These are phyloP conservation scores for Drosophila tristis DNA, from an alignment of 1,140 invertebrate genomes.

Conservation along the genomic window DNA sequence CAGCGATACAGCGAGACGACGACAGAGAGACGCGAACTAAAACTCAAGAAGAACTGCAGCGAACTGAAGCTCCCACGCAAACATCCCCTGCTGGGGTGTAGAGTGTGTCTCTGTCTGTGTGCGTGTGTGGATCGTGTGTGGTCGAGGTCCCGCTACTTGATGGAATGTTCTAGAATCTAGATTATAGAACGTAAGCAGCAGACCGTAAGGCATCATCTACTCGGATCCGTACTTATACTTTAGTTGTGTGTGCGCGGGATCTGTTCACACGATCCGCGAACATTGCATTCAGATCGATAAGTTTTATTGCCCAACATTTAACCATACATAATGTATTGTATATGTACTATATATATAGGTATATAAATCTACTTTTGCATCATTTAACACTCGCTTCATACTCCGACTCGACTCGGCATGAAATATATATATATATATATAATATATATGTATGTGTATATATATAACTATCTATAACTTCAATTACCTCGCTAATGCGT, in stretches of 20 bases:
- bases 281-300: conserved; percentile 54
- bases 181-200: conserved; percentile 25
- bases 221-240: too few species aligned
- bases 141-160: conserved; percentile 14
- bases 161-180: conserved; percentile 3
- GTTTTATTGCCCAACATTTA: conserved; percentile 78
- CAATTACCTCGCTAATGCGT: conserved; percentile 65
- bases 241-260: conserved; percentile 3
- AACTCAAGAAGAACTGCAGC: conserved; percentile 43
- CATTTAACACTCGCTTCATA: conserved; percentile 43
- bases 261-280: conserved; percentile 38
- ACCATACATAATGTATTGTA: conserved; percentile 51
- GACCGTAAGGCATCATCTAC: not conserved
- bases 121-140: conserved; percentile 24
- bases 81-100: not conserved
- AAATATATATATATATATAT: conserved; percentile 29
- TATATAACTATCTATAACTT: conserved; percentile 65
- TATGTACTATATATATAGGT: conserved; percentile 35
- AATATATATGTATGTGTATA: conserved; percentile 34
- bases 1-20: not conserved
- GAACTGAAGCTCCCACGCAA: conserved; percentile 44
- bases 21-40: conserved; percentile 10
- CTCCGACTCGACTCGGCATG: not conserved
- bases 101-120: conserved; percentile 16
- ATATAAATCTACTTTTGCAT: conserved; percentile 54